A percentile compares a stretch with the other conserved stretches of the same genome.
phyloP scores from a whole-genome alignment of 2,797 vertebrate species.

The Lateolabrax maculatus region DNA sequence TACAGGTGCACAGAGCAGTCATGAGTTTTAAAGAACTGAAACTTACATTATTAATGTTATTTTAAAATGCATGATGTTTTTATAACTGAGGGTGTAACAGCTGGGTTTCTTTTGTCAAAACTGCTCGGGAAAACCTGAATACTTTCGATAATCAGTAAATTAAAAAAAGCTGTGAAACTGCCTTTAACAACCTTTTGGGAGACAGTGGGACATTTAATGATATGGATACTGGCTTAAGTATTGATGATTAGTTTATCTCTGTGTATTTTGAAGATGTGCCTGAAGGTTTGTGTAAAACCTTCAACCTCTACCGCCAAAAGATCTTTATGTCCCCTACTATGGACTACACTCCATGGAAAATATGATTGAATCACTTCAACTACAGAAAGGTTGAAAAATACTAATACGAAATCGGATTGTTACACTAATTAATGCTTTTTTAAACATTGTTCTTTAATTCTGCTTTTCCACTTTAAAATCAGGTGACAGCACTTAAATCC shows the following conservation, averaged over 20 bases:
- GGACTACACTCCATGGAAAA: not conserved
- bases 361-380: not conserved
- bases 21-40: slow-evolving; percentile 47
- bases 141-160: not conserved
- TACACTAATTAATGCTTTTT: too few species aligned
- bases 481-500: too few species aligned
- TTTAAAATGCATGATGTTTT: not conserved
- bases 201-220: too few species aligned
- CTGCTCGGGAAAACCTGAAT: not conserved
- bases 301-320: not conserved
- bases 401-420: not conserved
- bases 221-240: not conserved
- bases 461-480: too few species aligned
- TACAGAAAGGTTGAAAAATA: not conserved
- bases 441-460: too few species aligned
- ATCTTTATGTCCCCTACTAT: not conserved
- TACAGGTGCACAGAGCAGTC: not conserved
- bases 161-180: not conserved
- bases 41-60: not conserved
- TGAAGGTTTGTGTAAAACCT: not conserved
- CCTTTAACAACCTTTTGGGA: too few species aligned
- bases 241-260: not conserved
- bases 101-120: not conserved
- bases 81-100: not conserved
- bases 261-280: not conserved